Evolutionary conservation across 2,113 vertebrate genomes (phyloP).

Genomic region (Saguinus imperator): DNA sequence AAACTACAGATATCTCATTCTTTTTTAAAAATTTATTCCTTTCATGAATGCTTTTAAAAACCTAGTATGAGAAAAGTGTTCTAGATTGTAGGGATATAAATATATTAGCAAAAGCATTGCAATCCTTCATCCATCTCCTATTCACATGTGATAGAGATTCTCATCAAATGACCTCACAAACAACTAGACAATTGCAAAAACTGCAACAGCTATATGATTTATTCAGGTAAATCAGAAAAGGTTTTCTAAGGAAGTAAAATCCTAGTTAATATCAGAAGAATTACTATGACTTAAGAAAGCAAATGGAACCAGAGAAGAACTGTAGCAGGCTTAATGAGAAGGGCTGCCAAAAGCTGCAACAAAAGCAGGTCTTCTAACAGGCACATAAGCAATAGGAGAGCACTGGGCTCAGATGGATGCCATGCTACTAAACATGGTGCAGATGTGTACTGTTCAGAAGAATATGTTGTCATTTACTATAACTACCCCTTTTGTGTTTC

Average conservation of each 20-base stretch:
- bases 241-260: not conserved
- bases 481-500: not conserved
- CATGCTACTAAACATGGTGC: not conserved
- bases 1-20: not conserved
- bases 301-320: rapidly evolving
- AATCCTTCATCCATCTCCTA: not conserved
- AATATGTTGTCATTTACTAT: not conserved
- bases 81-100: not conserved
- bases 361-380: not conserved
- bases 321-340: not conserved
- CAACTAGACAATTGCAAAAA: not conserved
- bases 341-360: not conserved
- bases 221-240: not conserved
- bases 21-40: not conserved
- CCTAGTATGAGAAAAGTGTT: not conserved
- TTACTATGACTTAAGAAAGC: not conserved
- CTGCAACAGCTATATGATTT: not conserved
- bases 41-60: not conserved
- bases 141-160: not conserved
- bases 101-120: not conserved
- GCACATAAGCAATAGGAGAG: not conserved
- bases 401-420: no score
- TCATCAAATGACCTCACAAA: not conserved
- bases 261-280: not conserved
- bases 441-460: not conserved